A percentile compares a stretch with the other conserved stretches of the same genome.
phyloP scores from a whole-genome alignment of 2,888 invertebrate genomes.

The Drosophila demipolita region DNA sequence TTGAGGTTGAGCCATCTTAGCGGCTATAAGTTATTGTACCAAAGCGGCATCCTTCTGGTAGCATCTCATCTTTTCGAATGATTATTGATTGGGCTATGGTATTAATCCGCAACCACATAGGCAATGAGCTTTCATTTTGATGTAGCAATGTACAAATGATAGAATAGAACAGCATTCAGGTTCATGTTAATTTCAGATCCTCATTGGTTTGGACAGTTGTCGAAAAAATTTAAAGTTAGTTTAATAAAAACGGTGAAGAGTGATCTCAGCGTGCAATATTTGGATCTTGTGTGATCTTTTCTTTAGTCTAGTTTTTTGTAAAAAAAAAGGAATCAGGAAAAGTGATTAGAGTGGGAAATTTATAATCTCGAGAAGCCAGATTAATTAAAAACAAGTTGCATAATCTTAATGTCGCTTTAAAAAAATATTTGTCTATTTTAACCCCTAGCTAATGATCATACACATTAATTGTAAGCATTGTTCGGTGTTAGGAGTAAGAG shows the following conservation, averaged over 20 bases:
- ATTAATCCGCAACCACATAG: too few species aligned
- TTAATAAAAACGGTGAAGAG: too few species aligned
- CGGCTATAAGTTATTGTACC: neutral
- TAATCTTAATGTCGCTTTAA: neutral
- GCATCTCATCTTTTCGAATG: neutral
- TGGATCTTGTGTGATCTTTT: neutral
- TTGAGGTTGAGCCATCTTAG: neutral
- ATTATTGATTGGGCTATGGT: neutral
- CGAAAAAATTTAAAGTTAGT: neutral
- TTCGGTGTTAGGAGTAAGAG: neutral
- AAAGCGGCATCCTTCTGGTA: neutral
- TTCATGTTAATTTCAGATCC: neutral
- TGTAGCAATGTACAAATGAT: too few species aligned
- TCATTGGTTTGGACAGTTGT: neutral
- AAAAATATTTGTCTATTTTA: neutral
- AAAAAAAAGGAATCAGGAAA: neutral
- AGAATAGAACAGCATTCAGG: neutral
- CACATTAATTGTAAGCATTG: neutral
- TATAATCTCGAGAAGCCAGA: neutral
- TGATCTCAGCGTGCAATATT: neutral
- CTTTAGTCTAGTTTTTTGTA: neutral
- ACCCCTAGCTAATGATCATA: neutral
- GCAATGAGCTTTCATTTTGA: too few species aligned
- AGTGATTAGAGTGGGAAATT: neutral
- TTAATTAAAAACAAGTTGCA: neutral